phyloP scores from a whole-genome alignment of 2,797 vertebrate genomes.

The Alouatta caraya region DNA sequence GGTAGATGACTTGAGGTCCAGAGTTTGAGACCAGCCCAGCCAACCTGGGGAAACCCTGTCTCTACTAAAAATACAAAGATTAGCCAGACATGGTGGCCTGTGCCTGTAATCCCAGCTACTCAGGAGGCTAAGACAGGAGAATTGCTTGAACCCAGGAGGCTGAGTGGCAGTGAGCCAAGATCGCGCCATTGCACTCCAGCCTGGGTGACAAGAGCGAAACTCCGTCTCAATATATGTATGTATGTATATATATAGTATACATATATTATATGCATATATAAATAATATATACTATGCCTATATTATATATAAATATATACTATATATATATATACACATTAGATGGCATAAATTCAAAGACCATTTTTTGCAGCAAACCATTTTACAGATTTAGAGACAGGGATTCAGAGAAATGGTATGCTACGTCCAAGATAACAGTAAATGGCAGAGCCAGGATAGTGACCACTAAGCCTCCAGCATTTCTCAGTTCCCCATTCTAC shows the following conservation, averaged over 20 bases:
- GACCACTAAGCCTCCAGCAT: neutral
- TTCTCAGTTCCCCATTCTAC: neutral
- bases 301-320: no score
- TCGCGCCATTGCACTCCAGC: neutral
- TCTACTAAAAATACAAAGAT: neutral
- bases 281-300: no score
- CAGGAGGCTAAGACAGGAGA: neutral
- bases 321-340: neutral
- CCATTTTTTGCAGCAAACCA: neutral
- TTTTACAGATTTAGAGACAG: neutral
- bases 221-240: neutral
- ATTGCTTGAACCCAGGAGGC: neutral
- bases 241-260: no score
- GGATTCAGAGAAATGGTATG: neutral
- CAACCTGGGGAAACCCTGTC: neutral
- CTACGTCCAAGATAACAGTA: neutral
- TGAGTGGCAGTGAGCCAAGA: neutral
- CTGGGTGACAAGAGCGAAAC: neutral
- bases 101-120: neutral
- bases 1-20: neutral
- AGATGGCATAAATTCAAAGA: constrained; percentile 3
- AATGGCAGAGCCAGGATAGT: neutral
- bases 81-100: neutral
- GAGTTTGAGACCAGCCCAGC: neutral
- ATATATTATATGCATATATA: no score